Base-by-base conservation (phyloP, 2,888 invertebrate species). In the Embidobia sp. region DNA sequence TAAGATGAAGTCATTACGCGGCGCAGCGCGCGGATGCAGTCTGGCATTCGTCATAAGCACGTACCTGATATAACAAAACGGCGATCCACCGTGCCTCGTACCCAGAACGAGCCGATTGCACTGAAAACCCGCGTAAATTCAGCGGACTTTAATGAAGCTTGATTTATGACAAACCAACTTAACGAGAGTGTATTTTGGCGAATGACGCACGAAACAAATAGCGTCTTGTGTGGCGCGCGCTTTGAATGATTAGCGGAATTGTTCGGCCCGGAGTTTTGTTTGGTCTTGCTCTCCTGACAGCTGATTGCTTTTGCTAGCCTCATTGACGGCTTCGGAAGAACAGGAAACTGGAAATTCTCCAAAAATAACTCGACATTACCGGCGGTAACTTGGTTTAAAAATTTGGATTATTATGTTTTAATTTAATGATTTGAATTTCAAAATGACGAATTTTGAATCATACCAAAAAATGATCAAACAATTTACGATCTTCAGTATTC, bases 31-130 rank as follows among this genome's bases (percentile, higher is more conserved):
- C 80, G 79, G 40, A 79, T 77, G 79, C 77, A 70, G 81, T 81
- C 87, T 86, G 87, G 84, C 67, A 79, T 80, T 84, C 84, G 83
- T 87, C 87, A 85, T 86, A 86, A 82, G 80, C 81, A 74, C 78
- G 77, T 80, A 80, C 76, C 78, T 78, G 80, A 79, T 75, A 77
- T 61, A 79, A 78, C 77, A 77, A 67, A 75, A 70, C 69, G 67
- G 61, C 59, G 42, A 31, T 53, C 42, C 49, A 35, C 46, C 35
- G 57, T 67, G 55, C 51, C 40, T 33, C 61, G 48, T n/a, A n/a
- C n/a, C n/a, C 22, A 7, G 63, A 44, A 59, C 72, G 42, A 66
- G 64, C 61, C 49, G 48, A 63, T 66, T 64, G 53, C 67, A 66
- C 63, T 55, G 78, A 78, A 76, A 77, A 57, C 53, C 48, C 75